These are phyloP conservation scores for Trematomus bernacchii DNA, from an alignment of 2,797 vertebrate species.

Conservation along the genomic window DNA sequence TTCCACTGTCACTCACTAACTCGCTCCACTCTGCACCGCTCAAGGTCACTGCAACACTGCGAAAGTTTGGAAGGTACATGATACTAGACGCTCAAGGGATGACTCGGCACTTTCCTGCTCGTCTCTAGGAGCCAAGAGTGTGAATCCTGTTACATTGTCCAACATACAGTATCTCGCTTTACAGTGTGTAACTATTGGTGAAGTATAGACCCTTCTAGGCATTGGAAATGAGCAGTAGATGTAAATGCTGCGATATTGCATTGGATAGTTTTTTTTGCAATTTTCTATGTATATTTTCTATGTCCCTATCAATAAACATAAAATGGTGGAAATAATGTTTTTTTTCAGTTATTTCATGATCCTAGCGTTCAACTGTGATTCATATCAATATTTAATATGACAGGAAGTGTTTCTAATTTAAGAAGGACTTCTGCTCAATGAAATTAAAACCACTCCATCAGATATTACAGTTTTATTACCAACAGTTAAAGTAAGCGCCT, in stretches of 20 bases:
- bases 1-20: conserved; percentile 59
- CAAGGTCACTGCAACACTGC: conserved; percentile 84
- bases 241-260: no score
- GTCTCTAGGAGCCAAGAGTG: conserved; percentile 40
- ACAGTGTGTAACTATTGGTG: conserved; percentile 9
- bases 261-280: no score
- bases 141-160: conserved; percentile 33
- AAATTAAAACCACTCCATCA: conserved; percentile 23
- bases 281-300: no score
- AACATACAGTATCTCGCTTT: conserved; percentile 15
- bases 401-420: conserved; percentile 4
- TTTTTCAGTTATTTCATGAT: conserved; percentile 8
- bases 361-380: not conserved
- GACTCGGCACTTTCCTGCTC: conserved; percentile 82
- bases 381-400: not conserved
- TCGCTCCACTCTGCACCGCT: conserved; percentile 58
- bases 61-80: conserved; percentile 77
- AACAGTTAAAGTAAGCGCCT: conserved; percentile 32
- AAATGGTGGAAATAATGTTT: not conserved
- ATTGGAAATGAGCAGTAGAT: no score
- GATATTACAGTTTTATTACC: conserved; percentile 35
- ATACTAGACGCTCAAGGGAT: conserved; percentile 66
- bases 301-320: no score
- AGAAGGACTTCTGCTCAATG: conserved; percentile 21
- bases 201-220: no score